Base-by-base conservation (phyloP, 2,888 invertebrate genomes). In the Rhagophthalmus giganteus region DNA sequence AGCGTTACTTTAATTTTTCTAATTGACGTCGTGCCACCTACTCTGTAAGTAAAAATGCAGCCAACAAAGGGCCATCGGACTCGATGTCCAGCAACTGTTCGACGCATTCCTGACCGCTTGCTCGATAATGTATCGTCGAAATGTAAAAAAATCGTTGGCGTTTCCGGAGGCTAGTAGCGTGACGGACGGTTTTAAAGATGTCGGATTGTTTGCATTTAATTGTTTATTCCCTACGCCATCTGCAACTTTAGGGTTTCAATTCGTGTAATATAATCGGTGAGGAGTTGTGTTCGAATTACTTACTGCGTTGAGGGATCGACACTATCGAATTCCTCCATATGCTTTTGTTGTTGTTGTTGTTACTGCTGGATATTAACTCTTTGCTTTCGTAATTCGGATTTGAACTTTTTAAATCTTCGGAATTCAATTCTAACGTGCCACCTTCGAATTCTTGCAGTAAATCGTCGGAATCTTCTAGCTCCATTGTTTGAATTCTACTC, bases 31-130 rank as follows among this genome's bases (percentile, higher is more conserved):
- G n/a, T n/a, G n/a, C n/a, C n/a, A 78, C 84, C 75, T 78, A 91
- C 90, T 90, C 90, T 15, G 90, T 90, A 20, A 92, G 74, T 44
- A 92, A 76, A 87, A 90, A 92, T 27, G 85, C 83, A 26, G 88
- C 89, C 47, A 85, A 70, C 39, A 89, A 75, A 56, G 83, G 82
- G 15, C 88, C 88, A 73, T 89, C 89, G 27, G 79, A 71, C 53
- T 83, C 83, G 35, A 81, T 80, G 48, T 85, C 82, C 48, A 88
- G 69, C 26, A 88, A 71, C 9, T 76, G 79, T 1, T 81, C 80
- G 33, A 83, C 82, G 64, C 88, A 86, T 63, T 87, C 87, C 44
- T 82, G 27, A 89, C 80, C 2, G 90, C 90, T 57, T 79, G 79
- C 60, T 87, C 86, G 7, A 90, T 82, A 8, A 87, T 84, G 13